These are phyloP conservation scores for Cheilosia soror DNA, from an alignment of 2,888 invertebrate species.

Conservation along the genomic window DNA sequence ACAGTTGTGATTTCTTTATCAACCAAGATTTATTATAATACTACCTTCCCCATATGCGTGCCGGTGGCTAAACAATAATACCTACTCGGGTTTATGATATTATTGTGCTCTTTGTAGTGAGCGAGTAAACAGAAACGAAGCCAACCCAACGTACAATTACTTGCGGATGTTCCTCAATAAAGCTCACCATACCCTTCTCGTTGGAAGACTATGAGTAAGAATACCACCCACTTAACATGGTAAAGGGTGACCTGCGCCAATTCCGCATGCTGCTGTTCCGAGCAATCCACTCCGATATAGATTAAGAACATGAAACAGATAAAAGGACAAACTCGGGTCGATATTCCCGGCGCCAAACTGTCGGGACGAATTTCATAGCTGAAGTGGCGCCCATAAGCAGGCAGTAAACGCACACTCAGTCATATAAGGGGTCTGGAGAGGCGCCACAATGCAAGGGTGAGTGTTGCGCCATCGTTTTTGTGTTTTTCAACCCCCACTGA, in stretches of 20 bases:
- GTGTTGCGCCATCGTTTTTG: constrained; percentile 44
- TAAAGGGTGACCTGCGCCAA: constrained; percentile 51
- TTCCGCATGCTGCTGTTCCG: constrained; percentile 14
- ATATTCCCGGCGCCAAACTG: constrained; percentile 81
- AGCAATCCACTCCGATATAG: constrained; percentile 51
- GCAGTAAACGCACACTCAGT: constrained; percentile 69
- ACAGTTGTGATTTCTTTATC: no score
- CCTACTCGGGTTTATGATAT: no score
- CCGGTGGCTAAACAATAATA: no score
- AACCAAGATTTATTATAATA: no score
- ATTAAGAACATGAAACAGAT: constrained; percentile 73
- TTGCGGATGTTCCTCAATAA: constrained; percentile 56
- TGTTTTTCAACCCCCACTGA: constrained; percentile 25
- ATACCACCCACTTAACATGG: constrained; percentile 43
- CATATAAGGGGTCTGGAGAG: constrained; percentile 18
- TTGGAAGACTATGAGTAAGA: constrained; percentile 41
- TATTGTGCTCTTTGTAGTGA: constrained; percentile 26
- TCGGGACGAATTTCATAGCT: constrained; percentile 82
- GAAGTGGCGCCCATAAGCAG: constrained; percentile 80
- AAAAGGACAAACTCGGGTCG: constrained; percentile 77
- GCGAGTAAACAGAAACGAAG: constrained; percentile 45
- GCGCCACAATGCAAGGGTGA: constrained; percentile 33
- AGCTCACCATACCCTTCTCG: constrained; percentile 27
- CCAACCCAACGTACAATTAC: constrained; percentile 58
- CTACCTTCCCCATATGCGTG: no score